Base-by-base conservation (phyloP, 1,140 invertebrate species). In the Cherax destructor region DNA sequence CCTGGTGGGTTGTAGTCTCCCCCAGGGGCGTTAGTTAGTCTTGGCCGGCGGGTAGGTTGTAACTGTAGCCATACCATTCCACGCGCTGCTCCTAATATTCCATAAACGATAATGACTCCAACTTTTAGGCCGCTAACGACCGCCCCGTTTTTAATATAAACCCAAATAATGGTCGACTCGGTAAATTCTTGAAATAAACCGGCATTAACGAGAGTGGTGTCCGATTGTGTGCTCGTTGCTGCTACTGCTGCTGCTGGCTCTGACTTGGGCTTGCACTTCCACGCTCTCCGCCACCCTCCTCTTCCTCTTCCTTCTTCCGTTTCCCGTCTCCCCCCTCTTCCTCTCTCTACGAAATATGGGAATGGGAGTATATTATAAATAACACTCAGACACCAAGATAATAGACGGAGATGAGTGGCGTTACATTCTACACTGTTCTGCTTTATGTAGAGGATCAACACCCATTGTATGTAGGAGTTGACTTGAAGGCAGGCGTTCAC, bases 101-200 rank as follows among this genome's bases (percentile, higher is more conserved):
- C 88, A 91, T 91, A 91, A 91, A 91, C 88, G 88, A 91, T 91
- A 91, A 91, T 91, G 88, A 91, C 88, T 91, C 88, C 88, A 91
- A 91, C 88, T 91, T 91, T 91, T 91, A 91, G 88, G 88, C 88
- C 88, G 88, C 88, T 91, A 91, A 91, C 88, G 88, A 91, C 88
- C 88, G 81, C 81, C 81, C 88, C 88, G 88, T 91, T 91, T 91
- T 91, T 91, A 91, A 91, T 91, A 91, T 91, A 91, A 91, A 91
- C 88, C 88, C 88, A 91, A 91, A 91, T 91, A 91, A 91, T 91
- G 88, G 88, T 91, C 88, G 88, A 91, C 88, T 91, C 88, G 88
- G 88, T 91, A 91, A 91, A 91, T 91, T 91, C 88, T 91, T 85
- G 88, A 91, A 91, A 91, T 91, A 91, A 91, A 91, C 81, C 88